phyloP scores from a whole-genome alignment of 2,888 invertebrate genomes.

The Stenichneumon culpator region DNA sequence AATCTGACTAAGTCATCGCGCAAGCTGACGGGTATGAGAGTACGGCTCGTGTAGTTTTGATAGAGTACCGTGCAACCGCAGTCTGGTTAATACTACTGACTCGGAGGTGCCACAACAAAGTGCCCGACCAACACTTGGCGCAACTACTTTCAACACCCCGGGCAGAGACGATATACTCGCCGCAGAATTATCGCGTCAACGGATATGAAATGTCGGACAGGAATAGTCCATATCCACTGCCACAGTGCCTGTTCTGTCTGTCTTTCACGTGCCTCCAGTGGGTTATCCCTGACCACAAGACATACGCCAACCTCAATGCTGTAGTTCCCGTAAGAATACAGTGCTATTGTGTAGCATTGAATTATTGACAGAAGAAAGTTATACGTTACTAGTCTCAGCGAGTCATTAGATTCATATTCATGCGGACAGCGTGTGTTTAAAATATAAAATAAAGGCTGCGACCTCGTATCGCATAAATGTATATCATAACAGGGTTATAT shows the following conservation, averaged over 20 bases:
- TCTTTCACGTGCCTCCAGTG: slow-evolving; percentile 8
- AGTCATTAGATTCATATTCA: slow-evolving; percentile 57
- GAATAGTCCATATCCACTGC: slow-evolving; percentile 17
- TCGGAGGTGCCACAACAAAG: slow-evolving; percentile 1
- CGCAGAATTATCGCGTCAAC: slow-evolving; percentile 45
- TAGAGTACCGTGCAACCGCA: not conserved
- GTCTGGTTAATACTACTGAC: slow-evolving; percentile 9
- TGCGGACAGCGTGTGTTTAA: slow-evolving; percentile 63
- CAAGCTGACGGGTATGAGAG: not conserved
- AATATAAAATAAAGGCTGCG: slow-evolving; percentile 37
- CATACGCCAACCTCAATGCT: not conserved
- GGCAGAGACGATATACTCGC: not conserved
- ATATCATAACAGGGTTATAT: slow-evolving; percentile 5
- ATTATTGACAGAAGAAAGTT: slow-evolving; percentile 38
- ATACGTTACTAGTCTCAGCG: slow-evolving; percentile 24
- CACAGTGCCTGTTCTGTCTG: not conserved
- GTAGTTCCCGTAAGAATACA: slow-evolving; percentile 28
- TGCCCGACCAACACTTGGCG: slow-evolving; percentile 34
- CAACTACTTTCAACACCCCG: slow-evolving; percentile 37
- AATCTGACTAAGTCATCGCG: not conserved
- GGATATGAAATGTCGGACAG: slow-evolving; percentile 48
- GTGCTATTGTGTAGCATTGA: slow-evolving; percentile 42
- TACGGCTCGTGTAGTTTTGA: not conserved
- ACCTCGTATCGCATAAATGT: slow-evolving; percentile 41
- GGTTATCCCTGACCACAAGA: slow-evolving; percentile 28